Evolutionary conservation across 2,797 vertebrate species (phyloP), one percentile per base, ranked within the genome.

Genomic region (Sebastes dallii): DNA sequence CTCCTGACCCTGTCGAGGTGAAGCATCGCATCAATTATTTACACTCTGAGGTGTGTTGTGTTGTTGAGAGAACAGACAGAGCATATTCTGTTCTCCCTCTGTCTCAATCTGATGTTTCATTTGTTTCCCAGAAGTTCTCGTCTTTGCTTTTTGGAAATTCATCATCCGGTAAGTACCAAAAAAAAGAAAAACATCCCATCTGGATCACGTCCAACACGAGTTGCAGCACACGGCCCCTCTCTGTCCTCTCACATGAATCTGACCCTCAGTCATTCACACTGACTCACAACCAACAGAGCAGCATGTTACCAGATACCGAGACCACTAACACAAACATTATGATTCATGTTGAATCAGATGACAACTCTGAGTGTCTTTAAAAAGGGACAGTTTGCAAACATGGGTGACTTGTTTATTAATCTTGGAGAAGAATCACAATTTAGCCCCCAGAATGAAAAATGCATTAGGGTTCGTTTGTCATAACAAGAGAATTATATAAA

Each of bases 1-100:
- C 50, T 81, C 77, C 75, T 74, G 78, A 89, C 76, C 69, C 80
- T 42, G 81, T 81, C 27, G 6, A 25, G 8, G 20, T 59, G 72
- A 88, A 29, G 24, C 3, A 6, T 56, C 1, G 2, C 13, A 86
- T 90, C 65, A 75, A 84, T 92, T 89, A 91, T 90, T 91, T 66
- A 92, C 54, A 58, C 36, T 67, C 66, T 2, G 36, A 56, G 62
- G 54, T 65, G 52, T 65, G 61, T 64, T 73, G 32, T 70, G 36
- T 66, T 80, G 27, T 81, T 42, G 65, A 32, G 25, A 59, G 24
- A 32, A 52, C 20, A 59, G 66, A 73, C 54, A 24, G 11, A 71
- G 56, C 46, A 36, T 24, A 67, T 62, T 62, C 25, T 59, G 58
- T 13, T 16, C 20, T 32, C 22, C 50, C 56, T 75, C 72, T 29